Percentiles rank a stretch among this genome's conserved stretches.
Conservation (phyloP, 2,797 vertebrate genomes). For the Alfaro cultratus region DNA sequence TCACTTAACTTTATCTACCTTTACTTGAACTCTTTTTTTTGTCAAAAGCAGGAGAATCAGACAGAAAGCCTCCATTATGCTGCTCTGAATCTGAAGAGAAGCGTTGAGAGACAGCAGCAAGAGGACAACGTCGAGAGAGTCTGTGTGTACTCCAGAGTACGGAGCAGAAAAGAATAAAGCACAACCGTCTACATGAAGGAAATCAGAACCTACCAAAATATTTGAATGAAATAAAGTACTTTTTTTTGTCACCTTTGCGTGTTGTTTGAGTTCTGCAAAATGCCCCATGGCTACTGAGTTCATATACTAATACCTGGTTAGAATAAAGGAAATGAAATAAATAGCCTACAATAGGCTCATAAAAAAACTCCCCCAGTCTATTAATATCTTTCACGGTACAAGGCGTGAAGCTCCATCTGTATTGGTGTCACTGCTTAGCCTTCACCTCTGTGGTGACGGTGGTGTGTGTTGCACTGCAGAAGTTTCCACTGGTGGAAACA, state of each 20-base stretch:
- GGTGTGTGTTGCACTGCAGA: conserved; percentile 2
- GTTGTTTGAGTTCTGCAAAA: not conserved
- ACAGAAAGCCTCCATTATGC: conserved; percentile 39
- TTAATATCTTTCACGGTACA: conserved; percentile 14
- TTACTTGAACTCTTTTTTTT: not conserved
- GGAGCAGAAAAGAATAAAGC: conserved; percentile 24
- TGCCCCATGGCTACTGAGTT: not conserved
- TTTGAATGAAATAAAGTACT: not conserved
- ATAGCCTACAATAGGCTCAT: not conserved
- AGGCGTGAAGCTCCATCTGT: not conserved
- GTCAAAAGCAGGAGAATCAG: not conserved
- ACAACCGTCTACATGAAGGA: not conserved
- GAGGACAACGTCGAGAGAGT: not conserved
- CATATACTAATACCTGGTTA: not conserved
- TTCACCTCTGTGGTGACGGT: conserved; percentile 43
- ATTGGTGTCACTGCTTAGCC: not conserved
- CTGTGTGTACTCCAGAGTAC: conserved; percentile 52
- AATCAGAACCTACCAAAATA: not conserved
- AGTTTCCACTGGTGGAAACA: conserved; percentile 69
- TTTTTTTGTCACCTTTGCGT: not conserved
- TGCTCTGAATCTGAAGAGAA: conserved; percentile 39
- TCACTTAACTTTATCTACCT: not conserved
- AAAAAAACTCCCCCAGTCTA: conserved; percentile 18
- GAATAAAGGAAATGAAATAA: not conserved
- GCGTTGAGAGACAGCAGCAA: not conserved